Percentiles rank a stretch among this genome's conserved stretches.
Conservation (phyloP, 1,140 invertebrate genomes). For the Epicauta chinensis region DNA sequence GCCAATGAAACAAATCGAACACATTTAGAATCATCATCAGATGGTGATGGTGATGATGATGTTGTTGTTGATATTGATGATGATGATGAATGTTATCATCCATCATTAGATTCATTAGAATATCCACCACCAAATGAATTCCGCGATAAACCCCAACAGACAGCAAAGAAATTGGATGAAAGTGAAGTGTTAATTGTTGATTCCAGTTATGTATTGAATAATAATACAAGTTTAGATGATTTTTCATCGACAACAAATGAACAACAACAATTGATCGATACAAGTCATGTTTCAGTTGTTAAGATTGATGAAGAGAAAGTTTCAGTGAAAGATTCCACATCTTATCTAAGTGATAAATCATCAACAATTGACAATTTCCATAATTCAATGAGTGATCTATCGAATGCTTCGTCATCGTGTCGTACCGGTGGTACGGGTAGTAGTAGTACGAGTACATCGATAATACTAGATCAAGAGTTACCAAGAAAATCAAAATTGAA, state of each 20-base stretch:
- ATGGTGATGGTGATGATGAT: too few species aligned
- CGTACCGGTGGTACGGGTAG: slow-evolving; percentile 22
- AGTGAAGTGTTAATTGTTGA: slow-evolving; percentile 74
- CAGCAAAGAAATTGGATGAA: slow-evolving; percentile 64
- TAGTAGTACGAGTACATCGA: slow-evolving; percentile 33
- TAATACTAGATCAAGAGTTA: slow-evolving; percentile 28
- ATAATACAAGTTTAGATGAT: slow-evolving; percentile 55
- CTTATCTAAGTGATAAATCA: slow-evolving; percentile 42
- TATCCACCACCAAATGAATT: slow-evolving; percentile 52
- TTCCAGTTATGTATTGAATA: slow-evolving; percentile 51
- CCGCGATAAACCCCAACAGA: slow-evolving; percentile 35
- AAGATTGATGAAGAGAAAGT: slow-evolving; percentile 75
- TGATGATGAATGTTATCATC: slow-evolving; percentile 64
- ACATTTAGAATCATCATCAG: slow-evolving; percentile 57
- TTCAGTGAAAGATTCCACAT: slow-evolving; percentile 60
- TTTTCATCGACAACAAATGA: slow-evolving; percentile 37
- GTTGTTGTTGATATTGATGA: too few species aligned
- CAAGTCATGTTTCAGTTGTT: slow-evolving; percentile 84
- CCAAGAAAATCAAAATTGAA: slow-evolving; percentile 30
- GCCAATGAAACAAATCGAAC: slow-evolving; percentile 69
- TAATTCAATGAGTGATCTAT: slow-evolving; percentile 42
- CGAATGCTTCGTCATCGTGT: slow-evolving; percentile 35
- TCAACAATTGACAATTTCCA: slow-evolving; percentile 30
- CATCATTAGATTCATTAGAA: slow-evolving; percentile 65
- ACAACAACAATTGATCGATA: slow-evolving; percentile 48